Conservation (phyloP, 2,113 vertebrate species). For the Antechinus stuartii region DNA sequence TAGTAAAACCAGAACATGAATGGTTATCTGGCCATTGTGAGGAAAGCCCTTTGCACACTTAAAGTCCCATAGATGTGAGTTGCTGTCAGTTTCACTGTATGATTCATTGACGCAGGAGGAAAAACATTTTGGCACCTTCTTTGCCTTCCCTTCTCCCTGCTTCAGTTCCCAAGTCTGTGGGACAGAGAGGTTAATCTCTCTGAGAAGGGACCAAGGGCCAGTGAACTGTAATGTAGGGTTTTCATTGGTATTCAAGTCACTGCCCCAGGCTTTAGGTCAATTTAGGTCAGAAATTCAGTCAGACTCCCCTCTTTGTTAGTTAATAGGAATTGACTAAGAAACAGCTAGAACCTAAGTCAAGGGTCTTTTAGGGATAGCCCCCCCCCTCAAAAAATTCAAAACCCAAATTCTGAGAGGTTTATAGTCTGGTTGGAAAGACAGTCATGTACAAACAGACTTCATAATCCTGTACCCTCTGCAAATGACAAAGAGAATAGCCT, state of each 20-base stretch:
- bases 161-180: slow-evolving; percentile 28
- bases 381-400: background rate
- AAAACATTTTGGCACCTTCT: background rate
- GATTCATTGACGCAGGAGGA: slow-evolving; percentile 41
- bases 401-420: background rate
- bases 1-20: background rate
- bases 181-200: slow-evolving; percentile 15
- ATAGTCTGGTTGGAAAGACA: background rate
- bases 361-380: background rate
- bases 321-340: background rate
- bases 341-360: background rate
- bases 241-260: slow-evolving; percentile 52
- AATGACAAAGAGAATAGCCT: background rate
- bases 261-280: background rate
- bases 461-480: background rate
- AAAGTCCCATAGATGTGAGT: background rate
- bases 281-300: background rate
- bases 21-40: background rate
- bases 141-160: background rate
- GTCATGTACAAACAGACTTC: background rate
- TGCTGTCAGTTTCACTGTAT: background rate
- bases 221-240: slow-evolving; percentile 2
- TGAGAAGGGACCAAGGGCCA: background rate
- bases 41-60: too few relatives aligned
- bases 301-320: background rate